Base-by-base conservation (phyloP, 2,888 invertebrate genomes). In the Myopa testacea region DNA sequence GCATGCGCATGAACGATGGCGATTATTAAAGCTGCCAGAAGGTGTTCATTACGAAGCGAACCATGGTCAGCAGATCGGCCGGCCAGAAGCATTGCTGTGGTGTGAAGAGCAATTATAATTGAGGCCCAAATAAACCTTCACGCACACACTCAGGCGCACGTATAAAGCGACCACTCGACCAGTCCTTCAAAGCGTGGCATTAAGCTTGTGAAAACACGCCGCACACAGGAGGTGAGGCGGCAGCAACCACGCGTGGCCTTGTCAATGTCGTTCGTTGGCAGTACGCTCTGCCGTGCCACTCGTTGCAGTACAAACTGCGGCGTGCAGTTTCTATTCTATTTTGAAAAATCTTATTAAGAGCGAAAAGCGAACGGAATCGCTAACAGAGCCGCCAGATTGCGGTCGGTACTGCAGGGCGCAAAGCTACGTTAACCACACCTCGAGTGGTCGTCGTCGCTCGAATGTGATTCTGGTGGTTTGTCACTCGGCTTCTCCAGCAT, bases 401-500 rank as follows among this genome's bases (percentile, higher is more conserved):
- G 26, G 62, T 45, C 19, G 62, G 4, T 19, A 19, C 3, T 58
- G 58, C 58, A 19, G 58, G 14, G 58, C 14, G 58, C 5, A 10
- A 3, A 45, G 45, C 45, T 3, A 6, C 45, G 6, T 10, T 10
- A 45, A 10, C 45, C 45, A 3, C 45, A 45, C 45, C 45, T 45
- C 45, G 45, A 3, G 4, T 10, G 45, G 10, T 45, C 19, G 52
- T 45, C 16, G 62, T 62, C 72, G 38, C 34, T 62, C 60, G 45
- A 73, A 62, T 73, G n/a, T 14, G 72, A 73, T 73, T 60, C 72
- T 73, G n/a, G n/a, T n/a, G n/a, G n/a, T 73, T 60, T 73, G 40
- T 73, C 40, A 73, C n/a, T 55, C 34, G 5, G 10, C 8, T 68
- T 45, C 10, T 5, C 52, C 14, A 69, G 16, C 52, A 19, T 68